Evolutionary conservation across 2,113 vertebrate species (phyloP).

Genomic region (Odobenus rosmarus): DNA sequence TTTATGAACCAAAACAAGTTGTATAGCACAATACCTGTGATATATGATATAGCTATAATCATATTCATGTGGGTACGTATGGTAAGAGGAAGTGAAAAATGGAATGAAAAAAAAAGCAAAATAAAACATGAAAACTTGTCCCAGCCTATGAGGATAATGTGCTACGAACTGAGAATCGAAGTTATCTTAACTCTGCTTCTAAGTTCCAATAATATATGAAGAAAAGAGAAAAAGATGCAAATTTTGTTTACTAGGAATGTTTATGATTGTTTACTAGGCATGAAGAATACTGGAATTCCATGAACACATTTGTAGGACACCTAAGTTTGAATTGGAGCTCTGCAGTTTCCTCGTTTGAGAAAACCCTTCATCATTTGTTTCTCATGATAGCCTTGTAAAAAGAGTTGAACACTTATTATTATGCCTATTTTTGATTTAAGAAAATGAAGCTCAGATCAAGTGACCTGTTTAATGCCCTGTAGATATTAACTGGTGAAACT

Average conservation of each 20-base stretch:
- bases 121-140: not conserved
- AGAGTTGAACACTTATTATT: not conserved
- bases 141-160: not conserved
- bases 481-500: not conserved
- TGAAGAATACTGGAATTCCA: not conserved
- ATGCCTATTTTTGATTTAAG: not conserved
- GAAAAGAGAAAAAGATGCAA: not conserved
- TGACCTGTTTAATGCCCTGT: not conserved
- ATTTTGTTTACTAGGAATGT: not conserved
- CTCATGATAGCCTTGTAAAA: not conserved
- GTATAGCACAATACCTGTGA: too few relatives aligned
- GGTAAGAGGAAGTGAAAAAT: not conserved
- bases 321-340: not conserved
- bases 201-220: not conserved
- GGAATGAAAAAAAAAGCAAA: not conserved
- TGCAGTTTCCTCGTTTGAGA: not conserved
- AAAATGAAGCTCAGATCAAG: not conserved
- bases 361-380: not conserved
- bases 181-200: not conserved
- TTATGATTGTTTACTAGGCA: not conserved
- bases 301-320: not conserved
- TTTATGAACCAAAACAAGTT: not conserved
- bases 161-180: not conserved
- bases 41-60: not conserved
- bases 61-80: not conserved